These are phyloP conservation scores for Arothron firmamentum DNA, from an alignment of 2,113 vertebrate genomes.

Conservation along the genomic window DNA sequence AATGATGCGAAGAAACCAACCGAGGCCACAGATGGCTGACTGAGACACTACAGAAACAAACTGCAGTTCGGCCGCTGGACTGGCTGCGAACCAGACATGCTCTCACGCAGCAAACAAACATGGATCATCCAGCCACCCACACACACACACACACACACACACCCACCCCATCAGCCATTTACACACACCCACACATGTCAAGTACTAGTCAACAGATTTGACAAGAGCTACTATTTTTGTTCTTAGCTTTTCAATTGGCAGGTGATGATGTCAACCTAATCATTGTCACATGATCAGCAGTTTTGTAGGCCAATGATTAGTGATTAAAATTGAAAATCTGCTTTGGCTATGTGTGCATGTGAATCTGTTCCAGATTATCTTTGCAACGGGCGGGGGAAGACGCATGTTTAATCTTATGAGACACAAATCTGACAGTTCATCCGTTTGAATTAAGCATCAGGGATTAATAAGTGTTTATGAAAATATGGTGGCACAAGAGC, in stretches of 20 bases:
- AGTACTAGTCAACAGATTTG: background rate
- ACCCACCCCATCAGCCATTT: background rate
- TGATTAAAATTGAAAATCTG: slow-evolving; percentile 50
- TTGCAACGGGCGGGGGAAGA: background rate
- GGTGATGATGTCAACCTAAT: slow-evolving; percentile 14
- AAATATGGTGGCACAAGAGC: background rate
- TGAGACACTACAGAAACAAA: slow-evolving; percentile 21
- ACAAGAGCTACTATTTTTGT: slow-evolving; percentile 28
- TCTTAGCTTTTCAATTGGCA: slow-evolving; percentile 12
- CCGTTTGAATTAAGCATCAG: background rate
- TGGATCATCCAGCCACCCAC: slow-evolving; percentile 4
- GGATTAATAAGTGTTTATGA: background rate
- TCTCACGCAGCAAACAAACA: slow-evolving; percentile 23
- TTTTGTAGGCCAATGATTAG: slow-evolving; percentile 56
- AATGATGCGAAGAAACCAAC: slow-evolving; percentile 10
- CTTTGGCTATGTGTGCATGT: background rate
- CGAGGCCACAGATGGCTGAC: slow-evolving; percentile 28
- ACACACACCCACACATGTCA: background rate
- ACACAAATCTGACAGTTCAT: slow-evolving; percentile 32
- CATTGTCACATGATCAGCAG: slow-evolving; percentile 32
- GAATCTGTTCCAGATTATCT: background rate
- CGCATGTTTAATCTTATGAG: slow-evolving; percentile 16
- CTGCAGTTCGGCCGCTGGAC: slow-evolving; percentile 22
- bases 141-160: background rate
- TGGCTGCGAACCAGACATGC: slow-evolving; percentile 4